A percentile compares a stretch with the other conserved stretches of the same genome.
Evolutionary conservation across 1,140 invertebrate genomes (phyloP).

Genomic region (Cardiocondyla obscurior): DNA sequence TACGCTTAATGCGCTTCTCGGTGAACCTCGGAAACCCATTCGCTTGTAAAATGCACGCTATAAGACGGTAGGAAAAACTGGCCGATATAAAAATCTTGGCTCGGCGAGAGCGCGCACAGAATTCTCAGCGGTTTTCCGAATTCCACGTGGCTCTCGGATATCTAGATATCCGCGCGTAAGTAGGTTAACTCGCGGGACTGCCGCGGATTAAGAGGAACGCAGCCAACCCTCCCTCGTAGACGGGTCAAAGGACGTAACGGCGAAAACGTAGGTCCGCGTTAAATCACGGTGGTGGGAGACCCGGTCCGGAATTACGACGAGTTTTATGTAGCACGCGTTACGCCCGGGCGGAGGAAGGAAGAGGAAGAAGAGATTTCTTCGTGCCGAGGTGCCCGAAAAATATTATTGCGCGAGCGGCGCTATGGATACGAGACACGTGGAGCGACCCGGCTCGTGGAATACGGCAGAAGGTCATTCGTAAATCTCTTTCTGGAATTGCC

Average conservation of each 20-base stretch:
- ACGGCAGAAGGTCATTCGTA: constrained; percentile 7
- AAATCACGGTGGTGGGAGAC: constrained; percentile 64
- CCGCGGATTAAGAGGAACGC: constrained; percentile 51
- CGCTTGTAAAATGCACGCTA: not conserved
- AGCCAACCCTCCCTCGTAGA: constrained; percentile 8
- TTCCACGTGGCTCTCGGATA: constrained; percentile 27
- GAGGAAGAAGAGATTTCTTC: constrained; percentile 52
- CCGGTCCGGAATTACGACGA: constrained; percentile 62
- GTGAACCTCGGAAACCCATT: constrained; percentile 6
- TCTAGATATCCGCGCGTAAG: constrained; percentile 51
- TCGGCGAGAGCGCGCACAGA: constrained; percentile 7
- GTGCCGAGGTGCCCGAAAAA: constrained; percentile 38
- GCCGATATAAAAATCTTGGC: constrained; percentile 28
- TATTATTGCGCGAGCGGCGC: constrained; percentile 57
- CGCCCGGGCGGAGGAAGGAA: constrained; percentile 21
- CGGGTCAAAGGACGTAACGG: constrained; percentile 43
- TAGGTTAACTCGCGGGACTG: constrained; percentile 49
- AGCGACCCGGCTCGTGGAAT: constrained; percentile 6
- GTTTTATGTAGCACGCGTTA: constrained; percentile 60
- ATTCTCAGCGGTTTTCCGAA: constrained; percentile 26
- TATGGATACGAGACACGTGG: constrained; percentile 31
- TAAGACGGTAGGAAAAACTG: constrained; percentile 4
- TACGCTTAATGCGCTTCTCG: constrained; percentile 8
- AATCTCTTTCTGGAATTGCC: constrained; percentile 3
- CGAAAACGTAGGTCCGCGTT: constrained; percentile 52